Conservation (phyloP, 1,140 invertebrate species). For the Scaptomyza hsui region DNA sequence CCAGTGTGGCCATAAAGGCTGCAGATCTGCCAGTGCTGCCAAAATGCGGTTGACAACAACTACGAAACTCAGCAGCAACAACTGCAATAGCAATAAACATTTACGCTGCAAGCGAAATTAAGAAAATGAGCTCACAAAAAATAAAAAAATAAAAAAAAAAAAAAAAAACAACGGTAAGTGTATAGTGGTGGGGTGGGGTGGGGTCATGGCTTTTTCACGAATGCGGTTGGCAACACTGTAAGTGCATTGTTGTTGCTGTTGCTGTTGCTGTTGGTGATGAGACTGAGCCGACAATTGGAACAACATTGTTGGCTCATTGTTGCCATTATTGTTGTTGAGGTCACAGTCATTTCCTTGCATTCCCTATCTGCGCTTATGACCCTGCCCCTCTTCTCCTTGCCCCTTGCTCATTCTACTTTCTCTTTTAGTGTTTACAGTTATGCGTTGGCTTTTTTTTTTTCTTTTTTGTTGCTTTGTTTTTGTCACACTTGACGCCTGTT, state of each 20-base stretch:
- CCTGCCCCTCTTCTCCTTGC: not conserved
- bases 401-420: not conserved
- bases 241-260: conserved; percentile 14
- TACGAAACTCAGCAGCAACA: conserved; percentile 21
- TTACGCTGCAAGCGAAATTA: conserved; percentile 55
- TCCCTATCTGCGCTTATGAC: not conserved
- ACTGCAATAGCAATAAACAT: conserved; percentile 51
- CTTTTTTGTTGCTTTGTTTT: conserved; percentile 20
- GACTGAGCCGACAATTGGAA: conserved; percentile 32
- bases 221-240: conserved; percentile 45
- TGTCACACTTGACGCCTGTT: conserved; percentile 20
- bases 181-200: not conserved
- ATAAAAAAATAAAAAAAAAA: conserved; percentile 2
- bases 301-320: conserved; percentile 46
- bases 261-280: conserved; percentile 1
- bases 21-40: conserved; percentile 31
- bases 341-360: conserved; percentile 8
- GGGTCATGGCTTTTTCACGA: conserved; percentile 19
- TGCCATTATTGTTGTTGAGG: conserved; percentile 36
- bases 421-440: not conserved
- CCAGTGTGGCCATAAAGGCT: conserved; percentile 40
- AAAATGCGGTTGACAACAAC: conserved; percentile 41
- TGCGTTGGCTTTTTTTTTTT: not conserved
- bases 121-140: conserved; percentile 48
- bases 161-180: not conserved